Evolutionary conservation across 2,113 vertebrate species (phyloP).

Genomic region (Jaculus jaculus): DNA sequence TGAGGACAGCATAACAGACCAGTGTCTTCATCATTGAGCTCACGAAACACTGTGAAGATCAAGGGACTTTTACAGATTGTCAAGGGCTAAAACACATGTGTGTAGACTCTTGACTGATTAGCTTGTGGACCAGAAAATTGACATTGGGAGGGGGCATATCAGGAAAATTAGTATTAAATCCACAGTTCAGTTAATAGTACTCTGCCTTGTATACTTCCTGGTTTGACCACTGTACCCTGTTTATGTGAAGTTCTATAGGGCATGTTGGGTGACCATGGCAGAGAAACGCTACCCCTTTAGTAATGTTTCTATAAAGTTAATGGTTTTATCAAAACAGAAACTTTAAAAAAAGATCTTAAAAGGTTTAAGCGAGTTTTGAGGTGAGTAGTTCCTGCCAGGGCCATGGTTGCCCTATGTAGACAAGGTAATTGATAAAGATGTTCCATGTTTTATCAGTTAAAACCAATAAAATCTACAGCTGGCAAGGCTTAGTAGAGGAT

Average conservation of each 20-base stretch:
- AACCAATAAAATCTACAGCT: neutral
- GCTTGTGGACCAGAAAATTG: neutral
- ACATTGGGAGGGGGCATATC: neutral
- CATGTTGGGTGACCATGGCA: neutral
- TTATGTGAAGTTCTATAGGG: neutral
- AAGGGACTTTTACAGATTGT: rapidly evolving
- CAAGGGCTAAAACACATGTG: neutral
- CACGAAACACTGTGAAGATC: neutral
- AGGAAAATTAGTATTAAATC: neutral
- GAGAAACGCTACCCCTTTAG: neutral
- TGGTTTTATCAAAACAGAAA: neutral
- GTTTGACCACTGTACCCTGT: neutral
- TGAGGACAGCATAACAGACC: neutral
- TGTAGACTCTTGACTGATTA: neutral
- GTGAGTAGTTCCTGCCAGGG: neutral
- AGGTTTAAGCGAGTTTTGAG: neutral
- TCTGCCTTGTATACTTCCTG: neutral
- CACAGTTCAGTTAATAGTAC: neutral
- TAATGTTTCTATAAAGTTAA: neutral
- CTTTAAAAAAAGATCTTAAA: neutral
- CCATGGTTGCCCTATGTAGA: neutral
- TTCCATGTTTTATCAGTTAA: conserved; percentile 14
- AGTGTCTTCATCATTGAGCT: neutral
- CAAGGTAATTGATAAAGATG: neutral
- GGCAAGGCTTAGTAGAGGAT: neutral